Evolutionary conservation across 2,797 vertebrate genomes (phyloP).

Genomic region (Craterocephalus amniculus): DNA sequence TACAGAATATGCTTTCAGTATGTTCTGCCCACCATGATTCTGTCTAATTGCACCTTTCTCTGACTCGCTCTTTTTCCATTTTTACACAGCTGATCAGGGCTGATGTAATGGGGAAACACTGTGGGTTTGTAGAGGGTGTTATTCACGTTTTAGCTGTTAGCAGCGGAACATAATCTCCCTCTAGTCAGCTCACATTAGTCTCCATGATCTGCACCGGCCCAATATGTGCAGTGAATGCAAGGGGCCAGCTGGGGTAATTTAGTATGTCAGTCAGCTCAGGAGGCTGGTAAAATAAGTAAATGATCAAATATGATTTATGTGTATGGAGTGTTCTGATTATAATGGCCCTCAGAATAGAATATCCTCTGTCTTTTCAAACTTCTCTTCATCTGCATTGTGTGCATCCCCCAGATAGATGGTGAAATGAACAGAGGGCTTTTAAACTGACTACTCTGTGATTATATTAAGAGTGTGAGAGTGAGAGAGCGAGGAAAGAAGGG

Average conservation of each 20-base stretch:
- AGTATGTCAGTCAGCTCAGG: conserved; percentile 79
- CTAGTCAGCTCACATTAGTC: conserved; percentile 83
- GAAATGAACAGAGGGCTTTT: conserved; percentile 82
- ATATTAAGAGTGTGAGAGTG: conserved; percentile 81
- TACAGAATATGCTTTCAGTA: neutral
- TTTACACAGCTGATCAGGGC: conserved; percentile 67
- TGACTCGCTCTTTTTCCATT: conserved; percentile 31
- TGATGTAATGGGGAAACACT: conserved; percentile 76
- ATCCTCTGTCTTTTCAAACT: conserved; percentile 70
- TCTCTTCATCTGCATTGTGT: conserved; percentile 78
- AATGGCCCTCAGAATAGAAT: conserved; percentile 75
- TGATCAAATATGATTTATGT: conserved; percentile 81
- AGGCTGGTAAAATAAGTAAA: conserved; percentile 80
- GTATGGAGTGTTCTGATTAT: conserved; percentile 80
- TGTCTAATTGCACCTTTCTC: conserved; percentile 5
- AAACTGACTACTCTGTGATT: conserved; percentile 84
- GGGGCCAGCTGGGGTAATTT: conserved; percentile 81
- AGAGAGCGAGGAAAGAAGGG: conserved; percentile 54
- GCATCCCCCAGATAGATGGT: conserved; percentile 78
- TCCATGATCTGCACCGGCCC: conserved; percentile 78
- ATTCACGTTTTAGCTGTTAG: conserved; percentile 79
- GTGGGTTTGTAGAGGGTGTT: conserved; percentile 71
- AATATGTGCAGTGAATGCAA: conserved; percentile 80
- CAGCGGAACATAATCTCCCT: conserved; percentile 83
- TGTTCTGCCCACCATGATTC: conserved; percentile 4